Evolutionary conservation across 2,888 invertebrate species (phyloP), one percentile per base, ranked within the genome.

Genomic region (Eupeodes latifasciatus): DNA sequence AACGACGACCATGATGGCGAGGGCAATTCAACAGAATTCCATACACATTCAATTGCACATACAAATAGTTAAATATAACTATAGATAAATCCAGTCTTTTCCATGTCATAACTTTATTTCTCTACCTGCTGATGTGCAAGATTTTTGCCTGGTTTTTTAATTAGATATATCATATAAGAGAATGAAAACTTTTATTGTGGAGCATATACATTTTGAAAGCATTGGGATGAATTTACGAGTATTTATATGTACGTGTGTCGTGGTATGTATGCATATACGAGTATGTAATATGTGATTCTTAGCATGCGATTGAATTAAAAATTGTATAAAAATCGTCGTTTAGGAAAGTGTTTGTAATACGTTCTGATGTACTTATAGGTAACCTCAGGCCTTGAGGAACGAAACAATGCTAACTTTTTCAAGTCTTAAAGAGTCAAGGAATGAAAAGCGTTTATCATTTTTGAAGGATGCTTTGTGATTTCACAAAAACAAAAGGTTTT

Each of bases 251-350:
- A 27, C 27, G 27, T 19, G 19, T 19, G 19, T 2, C 27, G 27
- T 27, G 36, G 44, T 64, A 44, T 44, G 19, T 47, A 27, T 19
- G 49, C n/a, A 51, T 49, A 49, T 47, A 5, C 2, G 53, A 55
- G 57, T 27, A 27, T 19, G 16, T 27, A 27, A 27, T 55, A 27
- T 44, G 12, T 16, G 51, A 34, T 3, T 51, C 67, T 34, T 67
- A 66, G 47, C 64, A 66, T 66, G 64, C 44, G 47, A 66, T 66
- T 44, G 27, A 66, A 66, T 47, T 66, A 27, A 51, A 67, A 67
- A 67, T 67, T 67, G 51, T 34, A 51, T 51, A 67, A 67, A 67
- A 49, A 51, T 49, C 51, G 49, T 67, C 67, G 67, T 67, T 67
- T 67, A 51, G 51, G n/a, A 67, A 51, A 51, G 27, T 67, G 51